phyloP scores from a whole-genome alignment of 2,888 invertebrate genomes.

The Patella depressa region DNA sequence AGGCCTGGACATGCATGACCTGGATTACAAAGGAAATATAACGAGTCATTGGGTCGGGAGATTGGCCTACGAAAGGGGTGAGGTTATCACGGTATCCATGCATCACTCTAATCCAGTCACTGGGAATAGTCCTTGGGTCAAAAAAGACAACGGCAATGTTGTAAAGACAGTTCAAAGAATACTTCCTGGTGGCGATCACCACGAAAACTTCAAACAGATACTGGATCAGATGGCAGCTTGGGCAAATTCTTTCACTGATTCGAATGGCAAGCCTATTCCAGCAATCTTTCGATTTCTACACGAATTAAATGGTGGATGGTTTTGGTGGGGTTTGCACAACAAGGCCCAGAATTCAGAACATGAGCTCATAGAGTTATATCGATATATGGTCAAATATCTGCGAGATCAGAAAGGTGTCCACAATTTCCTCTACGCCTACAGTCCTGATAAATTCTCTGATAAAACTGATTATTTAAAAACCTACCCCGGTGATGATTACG shows the following conservation, averaged over 20 bases:
- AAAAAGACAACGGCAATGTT: constrained; percentile 28
- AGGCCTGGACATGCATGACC: constrained; percentile 32
- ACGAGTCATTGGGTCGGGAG: constrained; percentile 21
- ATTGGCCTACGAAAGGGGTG: constrained; percentile 28
- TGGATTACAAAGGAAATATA: constrained; percentile 4
- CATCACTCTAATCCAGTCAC: constrained; percentile 33
- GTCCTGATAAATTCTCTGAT: constrained; percentile 30
- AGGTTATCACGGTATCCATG: constrained; percentile 30
- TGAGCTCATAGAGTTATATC: constrained; percentile 34
- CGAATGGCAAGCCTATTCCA: no score
- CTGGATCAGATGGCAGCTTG: no score
- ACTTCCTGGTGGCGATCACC: constrained; percentile 30
- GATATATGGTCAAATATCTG: constrained; percentile 32
- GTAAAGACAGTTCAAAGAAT: constrained; percentile 25
- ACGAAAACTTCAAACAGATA: constrained; percentile 19
- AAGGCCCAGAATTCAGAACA: constrained; percentile 28
- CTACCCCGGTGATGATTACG: constrained; percentile 38
- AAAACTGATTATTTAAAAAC: constrained; percentile 29
- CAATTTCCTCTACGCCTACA: constrained; percentile 40
- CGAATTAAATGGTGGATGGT: no score
- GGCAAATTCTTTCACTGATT: no score
- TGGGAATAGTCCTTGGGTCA: constrained; percentile 23
- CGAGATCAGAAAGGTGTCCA: constrained; percentile 35
- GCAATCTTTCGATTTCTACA: no score
- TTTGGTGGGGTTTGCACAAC: background rate